Base-by-base conservation (phyloP, 2,888 invertebrate species). In the Volucella inanis region DNA sequence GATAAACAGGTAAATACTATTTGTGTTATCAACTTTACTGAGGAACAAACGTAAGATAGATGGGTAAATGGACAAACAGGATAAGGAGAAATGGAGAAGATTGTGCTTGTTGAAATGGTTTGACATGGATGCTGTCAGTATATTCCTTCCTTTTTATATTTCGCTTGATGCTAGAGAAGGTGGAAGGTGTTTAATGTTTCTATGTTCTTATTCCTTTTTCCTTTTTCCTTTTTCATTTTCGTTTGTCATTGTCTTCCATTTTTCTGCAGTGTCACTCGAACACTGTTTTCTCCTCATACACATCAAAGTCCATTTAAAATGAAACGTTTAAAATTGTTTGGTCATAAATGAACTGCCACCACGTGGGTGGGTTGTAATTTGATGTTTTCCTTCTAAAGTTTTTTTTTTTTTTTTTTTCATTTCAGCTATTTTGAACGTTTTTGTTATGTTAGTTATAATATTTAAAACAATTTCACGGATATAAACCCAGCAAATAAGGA, bases 1-100 rank as follows among this genome's bases (percentile, higher is more conserved):
- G 75, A 84, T 79, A 84, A 84, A 84, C 84, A 79, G 84, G 84
- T 84, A 84, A 84, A 84, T 75, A 75, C 70, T 84, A 70, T 84
- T 84, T 84, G 74, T 79, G 55, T 84, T 84, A 84, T 79, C 70
- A 84, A 84, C 79, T 79, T 84, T 47, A 22, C 62, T 14, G 9
- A 54, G 59, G 52, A 65, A 15, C 22, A 49, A 8, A 45, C 11
- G 45, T 38, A 38, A 45, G 15, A 12, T 11, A 15, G 54, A 41
- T 3, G 15, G 9, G 14, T n/a, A 12, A n/a, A 38, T n/a, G 8
- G 22, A 43, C 12, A 38, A 39, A 54, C 9, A 10, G 15, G 22
- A 15, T 14, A 22, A 31, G 10, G 38, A 64, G 6, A 41, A 12
- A 45, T 6, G 47, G 15, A 22, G 6, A 57, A 49, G 22, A 39